These are phyloP conservation scores for Calypte anna DNA, from an alignment of 2,113 vertebrate species.

Conservation along the genomic window DNA sequence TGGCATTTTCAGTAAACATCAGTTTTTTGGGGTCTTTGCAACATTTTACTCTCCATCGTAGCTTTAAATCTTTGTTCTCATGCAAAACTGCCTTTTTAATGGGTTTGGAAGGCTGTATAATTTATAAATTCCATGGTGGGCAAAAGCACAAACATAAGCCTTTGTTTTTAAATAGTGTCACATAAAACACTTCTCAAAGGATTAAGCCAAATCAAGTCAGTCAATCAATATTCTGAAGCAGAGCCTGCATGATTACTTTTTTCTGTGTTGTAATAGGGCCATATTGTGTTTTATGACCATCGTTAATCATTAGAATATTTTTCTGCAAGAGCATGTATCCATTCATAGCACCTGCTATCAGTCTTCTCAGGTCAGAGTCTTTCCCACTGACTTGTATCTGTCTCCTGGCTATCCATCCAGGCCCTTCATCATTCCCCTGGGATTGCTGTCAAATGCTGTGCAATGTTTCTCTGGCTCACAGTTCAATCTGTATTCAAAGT, in stretches of 20 bases:
- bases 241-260: constrained; percentile 13
- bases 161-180: neutral
- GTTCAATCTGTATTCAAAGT: neutral
- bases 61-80: neutral
- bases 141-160: neutral
- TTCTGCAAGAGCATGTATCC: constrained; percentile 35
- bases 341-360: constrained; percentile 13
- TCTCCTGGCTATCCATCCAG: neutral
- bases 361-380: constrained; percentile 3
- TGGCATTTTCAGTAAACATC: neutral
- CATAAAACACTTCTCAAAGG: neutral
- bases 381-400: neutral
- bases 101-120: neutral
- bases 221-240: constrained; percentile 10
- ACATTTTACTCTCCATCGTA: neutral
- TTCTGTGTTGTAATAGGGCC: neutral
- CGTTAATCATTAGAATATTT: constrained; percentile 61
- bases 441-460: neutral
- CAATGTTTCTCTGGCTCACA: neutral
- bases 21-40: neutral
- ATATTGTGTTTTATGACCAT: neutral
- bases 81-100: neutral
- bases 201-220: neutral
- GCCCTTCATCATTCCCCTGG: neutral
- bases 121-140: neutral